Evolutionary conservation across 2,888 invertebrate species (phyloP), one percentile per base, ranked within the genome.

Genomic region (Drosophila longiperda): DNA sequence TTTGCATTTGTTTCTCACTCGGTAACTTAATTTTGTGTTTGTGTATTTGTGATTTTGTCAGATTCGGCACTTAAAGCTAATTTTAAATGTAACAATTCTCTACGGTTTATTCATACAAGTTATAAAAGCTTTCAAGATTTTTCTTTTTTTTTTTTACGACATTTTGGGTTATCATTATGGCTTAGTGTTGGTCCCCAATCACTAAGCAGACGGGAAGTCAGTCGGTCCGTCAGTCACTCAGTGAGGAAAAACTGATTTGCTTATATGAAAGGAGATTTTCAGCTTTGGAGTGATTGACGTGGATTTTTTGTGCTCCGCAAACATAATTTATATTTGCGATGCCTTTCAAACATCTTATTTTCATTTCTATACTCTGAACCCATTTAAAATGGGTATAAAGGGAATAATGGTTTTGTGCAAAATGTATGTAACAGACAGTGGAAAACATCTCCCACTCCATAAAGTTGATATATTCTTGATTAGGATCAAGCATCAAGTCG

Each of bases 191-290:
- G 49, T 49, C 49, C 49, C 23, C 49, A 49, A 17, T 49, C 49
- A 20, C 53, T 34, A 34, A 53, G 23, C 34, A 23, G 23, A 34
- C 34, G 23, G 36, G 5, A 60, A 42, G 66, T 29, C 33, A 7
- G 63, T 23, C 20, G 2, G 20, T 20, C 33, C 9, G 53, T 34
- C 63, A 42, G 66, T 33, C 33, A 17, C 45, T 26, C 17, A 29
- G 17, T 6, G 12, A 33, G 54, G 12, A 29, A 33, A 23, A 40
- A 20, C 38, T 53, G 49, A 36, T 15, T 8, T 45, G 23, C 23
- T 23, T 48, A 9, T 36, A 11, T 17, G 33, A 23, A 53, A 8
- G 49, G 26, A 40, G 34, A 69, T 57, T 65, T 58, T 58, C 57
- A 64, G 60, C 57, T 52, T 20, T 20, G 34, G 9, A 15, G 4